A percentile compares a stretch with the other conserved stretches of the same genome.
Conservation (phyloP, 2,113 vertebrate genomes). For the Clinocottus analis region DNA sequence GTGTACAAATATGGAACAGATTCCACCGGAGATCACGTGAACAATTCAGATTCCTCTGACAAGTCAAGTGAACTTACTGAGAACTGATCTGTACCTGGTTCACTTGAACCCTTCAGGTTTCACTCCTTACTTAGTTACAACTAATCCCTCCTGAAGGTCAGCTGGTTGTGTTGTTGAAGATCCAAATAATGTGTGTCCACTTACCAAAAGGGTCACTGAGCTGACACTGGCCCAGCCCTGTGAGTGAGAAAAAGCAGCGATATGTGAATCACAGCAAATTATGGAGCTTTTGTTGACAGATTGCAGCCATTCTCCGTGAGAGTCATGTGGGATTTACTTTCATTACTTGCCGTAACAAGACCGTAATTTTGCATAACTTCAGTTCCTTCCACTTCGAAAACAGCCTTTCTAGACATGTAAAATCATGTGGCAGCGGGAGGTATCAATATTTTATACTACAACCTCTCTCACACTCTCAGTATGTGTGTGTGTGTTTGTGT, state of each 20-base stretch:
- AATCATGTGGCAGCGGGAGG: conserved; percentile 75
- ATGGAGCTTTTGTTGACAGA: conserved; percentile 45
- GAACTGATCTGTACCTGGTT: conserved; percentile 22
- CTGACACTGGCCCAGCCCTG: conserved; percentile 7
- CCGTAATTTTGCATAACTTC: conserved; percentile 62
- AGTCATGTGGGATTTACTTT: conserved; percentile 54
- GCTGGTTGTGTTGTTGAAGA: conserved; percentile 6
- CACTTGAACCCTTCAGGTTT: not conserved
- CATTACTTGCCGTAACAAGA: conserved; percentile 72
- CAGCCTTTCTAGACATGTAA: conserved; percentile 70
- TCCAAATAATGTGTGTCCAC: conserved; percentile 48
- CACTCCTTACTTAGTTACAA: not conserved
- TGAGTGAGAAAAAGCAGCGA: conserved; percentile 21
- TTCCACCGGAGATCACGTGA: not conserved
- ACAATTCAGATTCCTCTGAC: conserved; percentile 43
- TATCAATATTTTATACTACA: conserved; percentile 79
- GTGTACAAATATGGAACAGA: conserved; percentile 30
- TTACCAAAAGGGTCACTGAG: conserved; percentile 44
- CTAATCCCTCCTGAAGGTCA: conserved; percentile 17
- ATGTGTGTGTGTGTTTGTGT: conserved; percentile 24
- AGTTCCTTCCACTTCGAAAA: conserved; percentile 54
- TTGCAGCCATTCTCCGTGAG: conserved; percentile 33
- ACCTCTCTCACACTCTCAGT: conserved; percentile 50
- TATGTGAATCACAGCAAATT: conserved; percentile 38
- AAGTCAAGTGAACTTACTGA: not conserved